Conservation (phyloP, 2,113 vertebrate species). For the Nycticryphes semicollaris region DNA sequence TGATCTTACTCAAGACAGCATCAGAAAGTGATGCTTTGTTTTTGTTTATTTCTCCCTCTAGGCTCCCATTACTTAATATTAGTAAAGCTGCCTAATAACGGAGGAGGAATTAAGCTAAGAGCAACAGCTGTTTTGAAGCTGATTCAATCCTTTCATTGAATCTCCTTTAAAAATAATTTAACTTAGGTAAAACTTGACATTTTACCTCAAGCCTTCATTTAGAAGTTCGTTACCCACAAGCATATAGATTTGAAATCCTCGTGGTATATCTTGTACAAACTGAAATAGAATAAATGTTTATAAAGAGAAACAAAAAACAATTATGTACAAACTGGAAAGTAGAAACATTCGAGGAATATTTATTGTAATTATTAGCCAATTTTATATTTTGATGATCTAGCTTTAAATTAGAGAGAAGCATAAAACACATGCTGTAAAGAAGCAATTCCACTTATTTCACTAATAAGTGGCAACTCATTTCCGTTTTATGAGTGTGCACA, state of each 20-base stretch:
- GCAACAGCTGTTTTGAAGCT: background rate
- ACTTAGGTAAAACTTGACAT: background rate
- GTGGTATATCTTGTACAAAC: background rate
- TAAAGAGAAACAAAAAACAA: background rate
- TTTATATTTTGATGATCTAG: conserved; percentile 14
- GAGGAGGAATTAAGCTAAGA: background rate
- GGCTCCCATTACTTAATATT: background rate
- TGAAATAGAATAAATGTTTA: background rate
- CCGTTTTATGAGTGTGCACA: background rate
- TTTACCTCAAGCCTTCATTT: background rate
- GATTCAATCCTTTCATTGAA: background rate
- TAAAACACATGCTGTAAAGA: background rate
- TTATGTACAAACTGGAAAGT: background rate
- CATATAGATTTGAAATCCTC: background rate
- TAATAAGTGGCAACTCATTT: conserved; percentile 45
- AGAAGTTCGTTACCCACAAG: background rate
- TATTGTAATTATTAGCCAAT: background rate
- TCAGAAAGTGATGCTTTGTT: background rate
- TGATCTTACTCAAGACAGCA: background rate
- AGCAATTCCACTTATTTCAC: conserved; percentile 37
- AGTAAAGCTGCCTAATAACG: background rate
- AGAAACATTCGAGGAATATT: conserved; percentile 2
- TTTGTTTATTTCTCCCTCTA: background rate
- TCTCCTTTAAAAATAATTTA: background rate
- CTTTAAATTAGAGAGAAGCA: conserved; percentile 16